These are phyloP conservation scores for Tragelaphus oryx DNA, from an alignment of 2,797 vertebrate species.

Conservation along the genomic window DNA sequence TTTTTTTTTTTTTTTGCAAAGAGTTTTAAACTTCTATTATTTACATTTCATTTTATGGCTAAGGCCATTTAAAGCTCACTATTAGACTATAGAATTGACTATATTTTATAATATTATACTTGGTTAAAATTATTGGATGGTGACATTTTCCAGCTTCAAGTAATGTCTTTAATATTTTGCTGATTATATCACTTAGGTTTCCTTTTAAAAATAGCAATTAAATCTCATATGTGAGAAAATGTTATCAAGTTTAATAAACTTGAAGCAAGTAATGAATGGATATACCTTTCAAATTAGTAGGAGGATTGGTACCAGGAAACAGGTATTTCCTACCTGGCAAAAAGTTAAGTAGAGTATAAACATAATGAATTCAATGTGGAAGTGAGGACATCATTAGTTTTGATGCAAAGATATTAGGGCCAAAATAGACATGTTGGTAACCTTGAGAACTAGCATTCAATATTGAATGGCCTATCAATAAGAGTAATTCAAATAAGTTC, in stretches of 20 bases:
- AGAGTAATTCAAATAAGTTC: neutral
- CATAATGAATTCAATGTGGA: neutral
- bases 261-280: neutral
- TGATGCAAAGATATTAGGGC: neutral
- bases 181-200: neutral
- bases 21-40: neutral
- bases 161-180: slow-evolving; percentile 7
- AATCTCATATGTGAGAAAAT: neutral
- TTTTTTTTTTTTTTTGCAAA: neutral
- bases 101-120: neutral
- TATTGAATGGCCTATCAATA: neutral
- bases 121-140: neutral
- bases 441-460: neutral
- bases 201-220: neutral
- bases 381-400: neutral
- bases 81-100: neutral
- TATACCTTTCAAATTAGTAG: neutral
- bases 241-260: neutral
- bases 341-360: neutral
- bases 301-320: neutral
- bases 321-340: neutral
- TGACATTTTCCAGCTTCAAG: neutral
- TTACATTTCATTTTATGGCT: slow-evolving; percentile 11
- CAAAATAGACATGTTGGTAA: neutral
- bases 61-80: slow-evolving; percentile 16